Base-by-base conservation (phyloP, 1,140 invertebrate genomes). In the Choristoneura fumiferana region DNA sequence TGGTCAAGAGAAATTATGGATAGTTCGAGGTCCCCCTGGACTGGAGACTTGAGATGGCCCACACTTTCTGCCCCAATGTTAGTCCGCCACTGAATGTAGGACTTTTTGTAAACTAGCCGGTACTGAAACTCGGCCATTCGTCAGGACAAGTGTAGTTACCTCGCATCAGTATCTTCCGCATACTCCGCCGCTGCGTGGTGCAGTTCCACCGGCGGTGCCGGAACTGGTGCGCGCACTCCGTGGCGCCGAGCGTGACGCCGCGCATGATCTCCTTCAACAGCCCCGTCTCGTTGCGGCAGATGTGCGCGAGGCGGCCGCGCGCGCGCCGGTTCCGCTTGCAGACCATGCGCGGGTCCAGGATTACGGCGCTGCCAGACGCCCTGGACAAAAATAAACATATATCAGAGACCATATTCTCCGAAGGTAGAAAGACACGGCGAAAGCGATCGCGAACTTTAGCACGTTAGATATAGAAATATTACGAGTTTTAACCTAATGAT, bases 181-280 rank as follows among this genome's bases (percentile, higher is more conserved):
- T 93, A 60, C 95, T 95, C 60, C 93, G 91, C 64, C 93, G 92
- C 34, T 93, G 91, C 0, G 94, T 93, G 8, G 95, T 96, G 77
- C 96, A 96, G 81, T 97, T 97, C 95, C 95, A 97, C 66, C 94
- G 90, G 52, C 95, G 91, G 76, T 95, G 93, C 29, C 94, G 91
- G 84, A 97, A 96, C 87, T 97, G 96, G 74, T 93, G 93, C 60
- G 96, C 94, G 77, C 95, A 97, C 91, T 97, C 95, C 59, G 91
- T 92, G 62, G 95, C 95, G 10, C 94, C 95, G 49, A 95, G 83
- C 58, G 93, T 91, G 37, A 96, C 93, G n/a, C 95, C 95, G 66
- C 91, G 91, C 17, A 92, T 91, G 62, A 96, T 95, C 81, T 95
- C 94, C 78, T 93, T 92, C 60, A 96, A 81, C n/a, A 96, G 87